Evolutionary conservation across 2,888 invertebrate species (phyloP).

Genomic region (Dromius quadrimaculatus): DNA sequence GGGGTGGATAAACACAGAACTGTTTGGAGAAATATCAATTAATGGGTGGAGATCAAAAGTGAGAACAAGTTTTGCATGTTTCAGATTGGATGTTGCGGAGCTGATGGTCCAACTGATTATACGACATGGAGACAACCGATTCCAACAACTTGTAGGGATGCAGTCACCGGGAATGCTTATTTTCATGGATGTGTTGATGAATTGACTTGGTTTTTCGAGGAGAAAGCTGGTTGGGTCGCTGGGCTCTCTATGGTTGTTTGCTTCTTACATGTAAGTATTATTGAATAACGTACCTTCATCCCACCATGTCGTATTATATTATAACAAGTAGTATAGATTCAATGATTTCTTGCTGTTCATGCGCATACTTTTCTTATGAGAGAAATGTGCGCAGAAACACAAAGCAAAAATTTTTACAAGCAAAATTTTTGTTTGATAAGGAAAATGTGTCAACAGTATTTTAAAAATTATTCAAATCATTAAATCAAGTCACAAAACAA

Average conservation of each 20-base stretch:
- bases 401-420: too few relatives aligned
- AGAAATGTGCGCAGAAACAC: too few relatives aligned
- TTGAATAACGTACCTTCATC: too few relatives aligned
- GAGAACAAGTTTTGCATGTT: slow-evolving; percentile 41
- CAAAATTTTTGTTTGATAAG: too few relatives aligned
- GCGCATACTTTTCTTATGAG: too few relatives aligned
- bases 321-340: too few relatives aligned
- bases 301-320: too few relatives aligned
- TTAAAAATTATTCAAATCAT: too few relatives aligned
- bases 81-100: slow-evolving; percentile 91
- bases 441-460: too few relatives aligned
- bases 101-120: slow-evolving; percentile 87
- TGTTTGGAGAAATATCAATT: neutral
- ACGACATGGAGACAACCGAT: slow-evolving; percentile 81
- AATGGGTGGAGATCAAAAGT: neutral
- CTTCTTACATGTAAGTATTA: slow-evolving; percentile 82
- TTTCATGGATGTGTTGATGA: slow-evolving; percentile 91
- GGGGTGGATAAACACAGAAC: too few relatives aligned
- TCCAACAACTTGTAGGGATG: slow-evolving; percentile 86
- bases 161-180: slow-evolving; percentile 89
- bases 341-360: too few relatives aligned
- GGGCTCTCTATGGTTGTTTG: slow-evolving; percentile 82
- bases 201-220: slow-evolving; percentile 88
- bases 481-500: too few relatives aligned
- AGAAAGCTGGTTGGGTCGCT: slow-evolving; percentile 85